These are phyloP conservation scores for Orthonevra nobilis DNA, from an alignment of 2,888 invertebrate genomes.

Conservation along the genomic window DNA sequence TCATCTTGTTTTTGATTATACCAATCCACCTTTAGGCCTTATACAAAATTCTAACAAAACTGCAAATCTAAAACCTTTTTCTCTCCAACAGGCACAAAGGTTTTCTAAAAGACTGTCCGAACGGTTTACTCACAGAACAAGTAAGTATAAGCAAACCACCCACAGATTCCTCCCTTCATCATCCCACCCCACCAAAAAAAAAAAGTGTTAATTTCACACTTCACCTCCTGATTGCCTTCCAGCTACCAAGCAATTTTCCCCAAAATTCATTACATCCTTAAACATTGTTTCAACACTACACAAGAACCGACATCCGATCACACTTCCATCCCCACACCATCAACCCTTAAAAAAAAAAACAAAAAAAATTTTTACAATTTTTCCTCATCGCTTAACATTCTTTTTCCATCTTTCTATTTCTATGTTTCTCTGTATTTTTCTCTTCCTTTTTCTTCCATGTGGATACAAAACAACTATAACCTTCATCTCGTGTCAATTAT, in stretches of 20 bases:
- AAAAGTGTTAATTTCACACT: conserved; percentile 55
- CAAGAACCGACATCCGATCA: conserved; percentile 25
- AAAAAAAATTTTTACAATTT: conserved; percentile 45
- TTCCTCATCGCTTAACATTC: conserved; percentile 51
- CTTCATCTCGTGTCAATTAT: conserved; percentile 28
- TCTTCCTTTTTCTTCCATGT: conserved; percentile 77
- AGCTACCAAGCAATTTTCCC: conserved; percentile 12
- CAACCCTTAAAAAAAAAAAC: not conserved
- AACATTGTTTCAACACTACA: conserved; percentile 41
- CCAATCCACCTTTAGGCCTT: no score
- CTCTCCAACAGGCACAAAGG: conserved; percentile 93
- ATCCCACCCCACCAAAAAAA: no score
- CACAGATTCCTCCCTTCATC: not conserved
- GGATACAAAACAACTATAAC: conserved; percentile 70
- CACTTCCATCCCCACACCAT: not conserved
- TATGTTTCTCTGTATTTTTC: conserved; percentile 59
- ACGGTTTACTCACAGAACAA: conserved; percentile 96
- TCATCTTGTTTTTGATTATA: no score
- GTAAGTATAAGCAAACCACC: conserved; percentile 81
- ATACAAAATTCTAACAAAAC: no score
- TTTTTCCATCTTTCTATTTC: conserved; percentile 15
- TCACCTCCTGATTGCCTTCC: conserved; percentile 24
- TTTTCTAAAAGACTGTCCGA: conserved; percentile 97
- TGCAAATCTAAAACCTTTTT: no score
- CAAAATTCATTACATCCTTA: conserved; percentile 36